Evolutionary conservation across 1,140 invertebrate species (phyloP).

Genomic region (Cydia splendana): DNA sequence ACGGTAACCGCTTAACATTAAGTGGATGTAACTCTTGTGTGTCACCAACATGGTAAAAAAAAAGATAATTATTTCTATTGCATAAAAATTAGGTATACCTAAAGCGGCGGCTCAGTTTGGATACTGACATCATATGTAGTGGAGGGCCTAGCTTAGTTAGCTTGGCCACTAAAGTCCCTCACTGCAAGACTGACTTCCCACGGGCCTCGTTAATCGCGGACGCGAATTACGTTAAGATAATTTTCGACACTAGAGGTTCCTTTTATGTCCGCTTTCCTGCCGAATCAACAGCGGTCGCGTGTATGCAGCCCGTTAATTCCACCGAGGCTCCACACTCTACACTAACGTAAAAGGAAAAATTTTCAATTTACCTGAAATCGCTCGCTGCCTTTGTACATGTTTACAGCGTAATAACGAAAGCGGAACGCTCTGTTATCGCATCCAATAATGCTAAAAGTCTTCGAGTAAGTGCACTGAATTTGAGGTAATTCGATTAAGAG

Average conservation of each 20-base stretch:
- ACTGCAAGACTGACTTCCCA: neutral
- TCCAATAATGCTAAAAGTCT: constrained; percentile 33
- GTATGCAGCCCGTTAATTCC: constrained; percentile 63
- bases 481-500: constrained; percentile 23
- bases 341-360: constrained; percentile 62
- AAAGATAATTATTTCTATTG: too few species aligned
- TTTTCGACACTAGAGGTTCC: neutral
- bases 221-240: neutral
- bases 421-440: constrained; percentile 33
- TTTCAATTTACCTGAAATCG: constrained; percentile 74
- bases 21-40: too few species aligned
- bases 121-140: too few species aligned
- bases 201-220: neutral
- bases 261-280: neutral
- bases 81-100: too few species aligned
- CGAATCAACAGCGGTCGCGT: constrained; percentile 55
- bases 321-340: constrained; percentile 41
- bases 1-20: too few species aligned
- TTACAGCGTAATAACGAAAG: constrained; percentile 37
- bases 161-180: neutral
- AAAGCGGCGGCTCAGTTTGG: too few species aligned
- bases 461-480: constrained; percentile 14
- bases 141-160: neutral
- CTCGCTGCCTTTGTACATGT: constrained; percentile 41
- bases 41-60: too few species aligned